Evolutionary conservation across 2,113 vertebrate genomes (phyloP), one percentile per base, ranked within the genome.

Genomic region (Illadopsis cleaveri): DNA sequence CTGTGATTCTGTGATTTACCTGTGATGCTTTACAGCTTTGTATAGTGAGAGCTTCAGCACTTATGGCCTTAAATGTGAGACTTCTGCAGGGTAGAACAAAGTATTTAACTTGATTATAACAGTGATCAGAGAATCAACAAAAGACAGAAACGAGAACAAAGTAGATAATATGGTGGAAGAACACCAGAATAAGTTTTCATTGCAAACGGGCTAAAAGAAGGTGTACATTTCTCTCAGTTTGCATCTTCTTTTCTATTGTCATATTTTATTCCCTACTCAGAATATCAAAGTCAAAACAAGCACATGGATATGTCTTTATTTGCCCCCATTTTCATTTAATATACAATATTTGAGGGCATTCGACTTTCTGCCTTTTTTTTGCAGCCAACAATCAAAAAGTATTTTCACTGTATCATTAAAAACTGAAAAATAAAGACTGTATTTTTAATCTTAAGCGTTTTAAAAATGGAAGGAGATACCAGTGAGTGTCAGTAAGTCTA

Each of bases 391-490:
- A 88, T 93, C 90, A 86, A 75, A 80, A 96, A 94, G 77, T 81
- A 62, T 90, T 95, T 97, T 76, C 68, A 57, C 87, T 81, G 75
- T 47, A 69, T 88, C 89, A 82, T 87, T 82, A 58, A 84, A 93
- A 93, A 95, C 57, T 85, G 64, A 86, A 89, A 95, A 84, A 86
- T 70, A 96, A 94, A 94, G 44, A 73, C 42, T 91, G 13, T 83
- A 96, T 96, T 95, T 97, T 97, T 97, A 96, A 97, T 97, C 96
- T 96, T 92, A 98, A 97, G 96, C 76, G 1, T 97, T 98, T 98
- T 91, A 97, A 95, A 91, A 96, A 96, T 58, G 71, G 88, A 93
- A 95, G 82, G 60, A 70, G 62, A 73, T 97, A 90, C 88, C 73
- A 95, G 44, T 75, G 90, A 94, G 82, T 96, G 94, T 92, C 96